Percentiles rank a stretch among this genome's conserved stretches.
phyloP scores from a whole-genome alignment of 1,140 invertebrate species.

The Carposina sasakii region DNA sequence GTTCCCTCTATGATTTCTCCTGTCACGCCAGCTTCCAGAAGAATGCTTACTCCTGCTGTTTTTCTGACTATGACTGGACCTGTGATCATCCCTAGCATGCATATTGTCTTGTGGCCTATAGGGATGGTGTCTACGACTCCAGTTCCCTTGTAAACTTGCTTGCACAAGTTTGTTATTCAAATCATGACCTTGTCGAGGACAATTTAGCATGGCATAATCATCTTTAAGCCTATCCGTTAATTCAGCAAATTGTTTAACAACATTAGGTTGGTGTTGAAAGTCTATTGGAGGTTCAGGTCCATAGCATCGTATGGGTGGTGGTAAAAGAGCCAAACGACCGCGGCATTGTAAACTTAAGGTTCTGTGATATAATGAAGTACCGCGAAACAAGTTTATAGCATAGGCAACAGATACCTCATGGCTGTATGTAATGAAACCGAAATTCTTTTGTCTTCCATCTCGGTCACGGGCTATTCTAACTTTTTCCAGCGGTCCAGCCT shows the following conservation, averaged over 20 bases:
- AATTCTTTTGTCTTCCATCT: slow-evolving; percentile 78
- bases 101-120: slow-evolving; percentile 45
- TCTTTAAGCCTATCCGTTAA: slow-evolving; percentile 51
- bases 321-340: slow-evolving; percentile 31
- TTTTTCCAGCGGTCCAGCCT: slow-evolving; percentile 85
- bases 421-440: slow-evolving; percentile 84
- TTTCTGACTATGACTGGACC: slow-evolving; percentile 23
- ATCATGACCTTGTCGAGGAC: no score
- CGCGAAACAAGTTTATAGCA: slow-evolving; percentile 80
- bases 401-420: slow-evolving; percentile 82
- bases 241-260: slow-evolving; percentile 46
- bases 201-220: no score
- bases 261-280: slow-evolving; percentile 30
- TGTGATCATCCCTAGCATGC: slow-evolving; percentile 33
- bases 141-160: slow-evolving; percentile 66
- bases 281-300: slow-evolving; percentile 46
- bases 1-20: slow-evolving; percentile 35
- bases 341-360: slow-evolving; percentile 62
- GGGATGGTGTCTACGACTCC: slow-evolving; percentile 59
- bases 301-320: slow-evolving; percentile 46
- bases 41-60: slow-evolving; percentile 26
- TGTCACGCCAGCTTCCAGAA: slow-evolving; percentile 33
- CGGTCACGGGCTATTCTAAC: slow-evolving; percentile 82
- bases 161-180: slow-evolving; percentile 45
- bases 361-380: slow-evolving; percentile 74